These are phyloP conservation scores for Helleia helle DNA, from an alignment of 2,888 invertebrate genomes.

Conservation along the genomic window DNA sequence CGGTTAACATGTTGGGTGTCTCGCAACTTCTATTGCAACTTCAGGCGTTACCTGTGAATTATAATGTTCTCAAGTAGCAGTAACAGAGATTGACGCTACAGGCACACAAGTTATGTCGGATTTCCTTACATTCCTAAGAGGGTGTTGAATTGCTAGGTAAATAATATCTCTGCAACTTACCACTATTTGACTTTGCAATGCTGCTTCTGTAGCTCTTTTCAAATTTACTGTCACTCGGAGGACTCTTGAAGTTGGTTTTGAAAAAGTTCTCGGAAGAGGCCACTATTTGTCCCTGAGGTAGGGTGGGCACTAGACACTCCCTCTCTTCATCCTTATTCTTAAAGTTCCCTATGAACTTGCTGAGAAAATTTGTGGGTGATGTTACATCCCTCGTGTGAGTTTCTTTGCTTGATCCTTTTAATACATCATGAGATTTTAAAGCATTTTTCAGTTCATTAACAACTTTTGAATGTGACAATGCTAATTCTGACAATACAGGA, in stretches of 20 bases:
- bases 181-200: conserved; percentile 51
- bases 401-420: conserved; percentile 29
- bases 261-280: conserved; percentile 67
- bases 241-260: conserved; percentile 60
- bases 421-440: conserved; percentile 54
- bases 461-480: conserved; percentile 62
- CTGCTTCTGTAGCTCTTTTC: conserved; percentile 57
- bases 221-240: conserved; percentile 40
- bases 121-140: no score
- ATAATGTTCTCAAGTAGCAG: no score
- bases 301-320: conserved; percentile 44
- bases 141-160: no score
- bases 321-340: conserved; percentile 58
- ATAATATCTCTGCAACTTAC: no score
- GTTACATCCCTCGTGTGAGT: conserved; percentile 35
- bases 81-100: no score
- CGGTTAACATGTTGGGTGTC: no score
- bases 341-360: conserved; percentile 63
- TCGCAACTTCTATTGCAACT: no score
- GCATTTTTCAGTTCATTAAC: conserved; percentile 64
- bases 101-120: no score
- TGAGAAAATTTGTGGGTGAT: conserved; percentile 53
- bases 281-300: conserved; percentile 47
- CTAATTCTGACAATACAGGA: conserved; percentile 51
- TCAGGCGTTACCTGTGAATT: no score